Evolutionary conservation across 30 jellyfish, hydroid and myxozoan species (phyloP).

Genomic region (Cassiopea andromeda): DNA sequence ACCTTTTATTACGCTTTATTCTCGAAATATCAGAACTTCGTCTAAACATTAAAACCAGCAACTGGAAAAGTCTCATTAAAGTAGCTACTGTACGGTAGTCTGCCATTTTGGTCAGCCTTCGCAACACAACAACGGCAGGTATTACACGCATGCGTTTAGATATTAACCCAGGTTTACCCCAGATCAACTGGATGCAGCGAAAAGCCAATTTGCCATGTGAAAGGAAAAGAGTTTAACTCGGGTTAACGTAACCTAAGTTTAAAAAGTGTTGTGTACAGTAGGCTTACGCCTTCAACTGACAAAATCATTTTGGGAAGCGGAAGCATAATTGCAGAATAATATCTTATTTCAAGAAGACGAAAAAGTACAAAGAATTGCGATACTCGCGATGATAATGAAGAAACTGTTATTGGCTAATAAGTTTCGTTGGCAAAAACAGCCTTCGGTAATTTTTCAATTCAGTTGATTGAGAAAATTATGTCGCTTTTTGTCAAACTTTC

Average conservation of each 20-base stretch:
- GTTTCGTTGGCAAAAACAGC: no score
- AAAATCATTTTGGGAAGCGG: no score
- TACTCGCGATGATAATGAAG: no score
- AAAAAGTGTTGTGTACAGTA: background rate
- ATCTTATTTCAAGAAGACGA: no score
- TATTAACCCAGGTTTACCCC: background rate
- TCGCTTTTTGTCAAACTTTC: no score
- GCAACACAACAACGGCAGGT: background rate
- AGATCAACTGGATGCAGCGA: background rate
- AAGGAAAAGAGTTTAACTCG: background rate
- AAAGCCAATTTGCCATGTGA: background rate
- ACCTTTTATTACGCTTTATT: background rate
- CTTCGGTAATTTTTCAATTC: no score
- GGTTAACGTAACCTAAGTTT: background rate
- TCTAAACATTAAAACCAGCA: background rate
- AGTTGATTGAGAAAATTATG: no score
- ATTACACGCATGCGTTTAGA: background rate
- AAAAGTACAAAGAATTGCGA: no score
- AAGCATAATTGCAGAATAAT: no score
- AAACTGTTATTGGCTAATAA: no score
- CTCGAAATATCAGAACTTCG: conserved; percentile 1
- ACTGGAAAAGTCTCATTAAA: conserved; percentile 1
- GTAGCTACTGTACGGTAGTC: background rate
- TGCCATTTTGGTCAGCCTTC: background rate
- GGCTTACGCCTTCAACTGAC: background rate